Evolutionary conservation across 2,888 invertebrate genomes (phyloP), one percentile per base, ranked within the genome.

Genomic region (Apamea sordens): DNA sequence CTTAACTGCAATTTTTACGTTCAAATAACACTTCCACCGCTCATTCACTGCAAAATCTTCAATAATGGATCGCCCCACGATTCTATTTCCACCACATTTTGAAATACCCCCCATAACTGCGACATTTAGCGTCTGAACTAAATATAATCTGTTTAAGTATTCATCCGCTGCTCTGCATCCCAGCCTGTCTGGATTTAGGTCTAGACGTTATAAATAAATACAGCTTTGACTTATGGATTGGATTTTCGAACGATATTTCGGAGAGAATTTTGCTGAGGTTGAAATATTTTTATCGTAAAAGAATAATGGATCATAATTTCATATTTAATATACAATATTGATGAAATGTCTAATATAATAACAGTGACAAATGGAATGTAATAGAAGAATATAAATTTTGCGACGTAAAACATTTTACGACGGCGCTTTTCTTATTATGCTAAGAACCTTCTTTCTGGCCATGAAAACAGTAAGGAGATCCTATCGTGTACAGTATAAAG

Each of bases 161-260:
- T 81, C 80, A 81, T 79, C 72, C 75, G 76, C 68, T 74, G 82
- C 76, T 84, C 76, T 75, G 85, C 69, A 83, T 74, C 89, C 80
- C 84, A 79, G 86, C 81, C 80, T 85, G 92, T 90, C 93, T 93
- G 90, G 86, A 87, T 88, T 87, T 86, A 82, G 86, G 93, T 92
- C 92, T 92, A 92, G 92, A 93, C 92, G 87, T 47, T 87, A 86
- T 88, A 86, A 88, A 90, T 85, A 86, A 67, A 76, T 21, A 21
- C 47, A 76, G 36, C 67, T 79, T 73, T 80, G 73, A 82, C 47
- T 83, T 80, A 79, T 79, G 67, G 77, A 63, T 75, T 76, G n/a
- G 28, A 63, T 47, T 78, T 83, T 75, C 32, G 2, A 69, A 71
- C 67, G 44, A 72, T 74, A 53, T 59, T 79, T 56, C 7, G 18